Base-by-base conservation (phyloP, 2,797 vertebrate genomes). In the Echeneis naucrates region DNA sequence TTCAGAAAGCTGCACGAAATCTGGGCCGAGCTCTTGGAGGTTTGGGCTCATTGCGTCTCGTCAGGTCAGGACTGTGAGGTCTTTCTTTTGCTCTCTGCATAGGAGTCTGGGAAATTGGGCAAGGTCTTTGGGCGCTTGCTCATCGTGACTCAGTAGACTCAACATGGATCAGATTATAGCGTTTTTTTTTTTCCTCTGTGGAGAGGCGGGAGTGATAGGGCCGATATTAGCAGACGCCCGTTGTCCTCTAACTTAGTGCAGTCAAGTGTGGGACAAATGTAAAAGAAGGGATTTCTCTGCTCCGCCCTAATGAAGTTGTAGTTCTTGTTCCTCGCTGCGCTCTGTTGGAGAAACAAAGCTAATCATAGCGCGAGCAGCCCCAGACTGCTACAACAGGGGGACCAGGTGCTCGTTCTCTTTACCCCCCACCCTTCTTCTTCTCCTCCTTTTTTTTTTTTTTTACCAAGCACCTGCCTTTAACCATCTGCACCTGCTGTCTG, bases 401-500 rank as follows among this genome's bases (percentile, higher is more conserved):
- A 87, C 92, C 92, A 92, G 92, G 92, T 93, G 93, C 88, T 90
- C 81, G 76, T 73, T 84, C 77, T 65, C 75, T 83, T 77, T 72
- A 3, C 60, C 38, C 50, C 57, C 19, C 74, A 7, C 37, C 33
- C 38, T 61, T 56, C 48, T 60, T 63, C 62, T 74, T 55, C 35
- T 53, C 40, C 19, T 42, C 40, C 40, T 17, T 42, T 55, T 72
- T 52, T n/a, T 67, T 68, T 68, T 75, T 68, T 54, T 58, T 1
- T 33, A 8, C 45, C 12, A 55, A 88, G 86, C 90, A 92, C 89
- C 92, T 92, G 91, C 84, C 85, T 90, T 90, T 86, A 88, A 88
- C 89, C 89, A 92, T 90, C 92, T 92, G 92, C 91, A 91, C 91
- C 92, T 91, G 91, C 91, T 88, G 89, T 81, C 90, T 89, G 85